A percentile compares a stretch with the other conserved stretches of the same genome.
Conservation (phyloP, 2,888 invertebrate species). For the Podabrus alpinus region DNA sequence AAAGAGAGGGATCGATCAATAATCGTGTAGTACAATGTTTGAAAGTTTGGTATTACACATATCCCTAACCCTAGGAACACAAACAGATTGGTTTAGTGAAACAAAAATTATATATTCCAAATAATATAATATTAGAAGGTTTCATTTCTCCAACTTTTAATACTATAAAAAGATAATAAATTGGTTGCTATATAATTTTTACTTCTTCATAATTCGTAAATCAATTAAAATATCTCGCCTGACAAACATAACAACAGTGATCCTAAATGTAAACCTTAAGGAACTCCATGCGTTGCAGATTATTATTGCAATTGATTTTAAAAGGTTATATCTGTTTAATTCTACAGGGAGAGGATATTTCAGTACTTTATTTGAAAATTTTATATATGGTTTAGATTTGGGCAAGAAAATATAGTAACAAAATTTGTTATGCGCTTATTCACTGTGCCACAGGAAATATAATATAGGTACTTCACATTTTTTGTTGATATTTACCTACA, state of each 20-base stretch:
- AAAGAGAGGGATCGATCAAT: not conserved
- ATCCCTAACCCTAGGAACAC: not conserved
- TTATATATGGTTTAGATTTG: not conserved
- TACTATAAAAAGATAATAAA: not conserved
- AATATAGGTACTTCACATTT: not conserved
- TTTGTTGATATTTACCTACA: not conserved
- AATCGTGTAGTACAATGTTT: not conserved
- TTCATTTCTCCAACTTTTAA: not conserved
- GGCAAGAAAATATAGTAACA: not conserved
- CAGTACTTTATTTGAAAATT: too few relatives aligned
- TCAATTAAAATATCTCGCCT: not conserved
- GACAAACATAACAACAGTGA: not conserved
- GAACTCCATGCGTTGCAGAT: not conserved
- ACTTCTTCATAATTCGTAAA: not conserved
- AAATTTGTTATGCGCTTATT: not conserved
- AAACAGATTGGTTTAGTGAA: not conserved
- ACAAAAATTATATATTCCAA: not conserved
- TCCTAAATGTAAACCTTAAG: not conserved
- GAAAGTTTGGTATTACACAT: not conserved
- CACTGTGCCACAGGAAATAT: not conserved
- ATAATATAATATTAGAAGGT: not conserved
- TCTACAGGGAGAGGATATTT: too few relatives aligned
- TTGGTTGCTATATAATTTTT: not conserved
- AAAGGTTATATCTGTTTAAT: too few relatives aligned
- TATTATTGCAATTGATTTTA: too few relatives aligned